phyloP scores from a whole-genome alignment of 2,888 invertebrate genomes.

The Pandemis heparana region DNA sequence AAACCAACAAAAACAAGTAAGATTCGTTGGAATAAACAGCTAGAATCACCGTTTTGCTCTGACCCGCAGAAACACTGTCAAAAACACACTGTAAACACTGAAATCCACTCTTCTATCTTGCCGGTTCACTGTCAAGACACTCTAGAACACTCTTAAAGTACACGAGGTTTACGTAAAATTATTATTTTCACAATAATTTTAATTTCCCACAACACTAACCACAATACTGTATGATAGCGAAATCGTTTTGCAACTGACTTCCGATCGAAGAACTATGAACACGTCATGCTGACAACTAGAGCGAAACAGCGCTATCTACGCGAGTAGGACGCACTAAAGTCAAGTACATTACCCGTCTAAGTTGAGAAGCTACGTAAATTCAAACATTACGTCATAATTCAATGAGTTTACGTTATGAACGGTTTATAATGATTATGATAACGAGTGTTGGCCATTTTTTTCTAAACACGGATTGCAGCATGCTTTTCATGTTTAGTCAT shows the following conservation, averaged over 20 bases:
- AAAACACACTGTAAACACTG: slow-evolving; percentile 50
- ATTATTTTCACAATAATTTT: slow-evolving; percentile 57
- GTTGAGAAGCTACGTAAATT: slow-evolving; percentile 21
- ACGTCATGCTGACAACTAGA: slow-evolving; percentile 76
- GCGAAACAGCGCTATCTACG: slow-evolving; percentile 56
- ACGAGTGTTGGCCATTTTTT: slow-evolving; percentile 9
- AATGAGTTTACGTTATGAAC: slow-evolving; percentile 26
- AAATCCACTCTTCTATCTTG: slow-evolving; percentile 52
- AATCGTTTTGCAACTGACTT: slow-evolving; percentile 79
- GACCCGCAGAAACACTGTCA: slow-evolving; percentile 48
- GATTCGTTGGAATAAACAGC: slow-evolving; percentile 65
- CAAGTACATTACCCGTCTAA: slow-evolving; percentile 43
- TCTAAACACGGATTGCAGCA: background rate
- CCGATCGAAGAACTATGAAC: slow-evolving; percentile 63
- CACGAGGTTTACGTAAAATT: slow-evolving; percentile 45
- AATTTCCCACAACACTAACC: slow-evolving; percentile 59
- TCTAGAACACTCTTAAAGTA: slow-evolving; percentile 47
- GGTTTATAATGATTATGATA: slow-evolving; percentile 30
- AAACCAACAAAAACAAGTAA: slow-evolving; percentile 68
- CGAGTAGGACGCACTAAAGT: slow-evolving; percentile 51
- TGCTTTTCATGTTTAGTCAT: slow-evolving; percentile 13
- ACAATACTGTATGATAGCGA: slow-evolving; percentile 66
- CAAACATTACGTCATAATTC: slow-evolving; percentile 14
- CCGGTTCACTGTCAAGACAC: slow-evolving; percentile 46
- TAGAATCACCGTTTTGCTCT: slow-evolving; percentile 55